These are phyloP conservation scores for Danaus chrysippus DNA, from an alignment of 2,888 invertebrate genomes.

Conservation along the genomic window DNA sequence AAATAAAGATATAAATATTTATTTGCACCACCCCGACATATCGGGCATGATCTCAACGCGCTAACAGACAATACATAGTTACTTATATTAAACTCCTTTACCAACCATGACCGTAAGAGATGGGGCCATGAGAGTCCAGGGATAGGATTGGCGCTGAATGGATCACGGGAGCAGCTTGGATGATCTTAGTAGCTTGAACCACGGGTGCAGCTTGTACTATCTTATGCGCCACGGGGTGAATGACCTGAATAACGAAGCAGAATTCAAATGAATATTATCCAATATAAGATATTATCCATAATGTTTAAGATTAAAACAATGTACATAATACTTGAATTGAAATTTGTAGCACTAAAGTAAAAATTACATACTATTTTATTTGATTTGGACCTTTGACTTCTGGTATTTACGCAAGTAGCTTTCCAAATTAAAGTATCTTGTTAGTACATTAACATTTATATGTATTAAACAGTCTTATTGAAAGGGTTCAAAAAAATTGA, in stretches of 20 bases:
- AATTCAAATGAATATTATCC: too few species aligned
- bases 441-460: too few species aligned
- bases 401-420: background rate
- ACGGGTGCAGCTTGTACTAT: slow-evolving; percentile 51
- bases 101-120: slow-evolving; percentile 65
- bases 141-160: slow-evolving; percentile 51
- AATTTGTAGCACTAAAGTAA: too few species aligned
- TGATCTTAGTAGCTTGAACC: slow-evolving; percentile 27
- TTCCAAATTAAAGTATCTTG: too few species aligned
- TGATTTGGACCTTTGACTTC: too few species aligned
- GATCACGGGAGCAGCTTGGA: slow-evolving; percentile 41
- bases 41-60: slow-evolving; percentile 68
- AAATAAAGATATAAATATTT: slow-evolving; percentile 54
- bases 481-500: background rate
- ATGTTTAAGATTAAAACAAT: too few species aligned
- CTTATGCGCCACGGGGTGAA: slow-evolving; percentile 44
- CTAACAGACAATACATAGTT: slow-evolving; percentile 42
- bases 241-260: slow-evolving; percentile 14
- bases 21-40: slow-evolving; percentile 55
- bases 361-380: too few species aligned
- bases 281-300: too few species aligned
- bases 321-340: too few species aligned
- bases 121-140: slow-evolving; percentile 51
- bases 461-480: too few species aligned
- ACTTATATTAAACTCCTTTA: slow-evolving; percentile 46